A percentile compares a stretch with the other conserved stretches of the same genome.
phyloP scores from a whole-genome alignment of 2,888 invertebrate species.

The Eilema sororculum region DNA sequence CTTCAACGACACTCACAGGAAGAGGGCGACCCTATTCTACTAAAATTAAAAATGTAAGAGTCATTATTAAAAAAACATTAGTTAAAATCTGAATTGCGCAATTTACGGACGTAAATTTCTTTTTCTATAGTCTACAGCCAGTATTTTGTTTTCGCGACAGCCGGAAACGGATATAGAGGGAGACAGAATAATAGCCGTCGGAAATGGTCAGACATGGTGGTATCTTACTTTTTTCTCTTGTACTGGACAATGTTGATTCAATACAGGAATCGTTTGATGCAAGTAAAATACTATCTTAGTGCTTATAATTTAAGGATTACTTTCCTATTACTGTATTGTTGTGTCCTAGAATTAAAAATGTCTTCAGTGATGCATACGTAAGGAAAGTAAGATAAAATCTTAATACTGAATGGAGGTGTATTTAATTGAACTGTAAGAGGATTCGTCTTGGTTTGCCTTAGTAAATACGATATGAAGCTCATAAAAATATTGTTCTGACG shows the following conservation, averaged over 20 bases:
- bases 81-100: constrained; percentile 44
- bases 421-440: constrained; percentile 29
- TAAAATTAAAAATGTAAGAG: constrained; percentile 35
- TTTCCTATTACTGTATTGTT: constrained; percentile 33
- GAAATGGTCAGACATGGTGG: constrained; percentile 87
- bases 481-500: not conserved
- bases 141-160: constrained; percentile 86
- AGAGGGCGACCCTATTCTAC: no score
- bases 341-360: constrained; percentile 48
- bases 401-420: constrained; percentile 27
- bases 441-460: not conserved
- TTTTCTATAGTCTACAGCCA: constrained; percentile 73
- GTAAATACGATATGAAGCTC: not conserved
- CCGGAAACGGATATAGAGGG: constrained; percentile 86
- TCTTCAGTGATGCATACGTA: constrained; percentile 61
- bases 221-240: constrained; percentile 79
- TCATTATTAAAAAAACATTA: constrained; percentile 36
- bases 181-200: constrained; percentile 87
- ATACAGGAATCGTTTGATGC: constrained; percentile 54
- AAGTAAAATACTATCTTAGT: constrained; percentile 52
- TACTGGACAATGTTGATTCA: constrained; percentile 81
- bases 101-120: constrained; percentile 54
- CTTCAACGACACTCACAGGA: no score
- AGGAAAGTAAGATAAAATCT: constrained; percentile 59
- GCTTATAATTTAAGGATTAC: constrained; percentile 30